A percentile compares a stretch with the other conserved stretches of the same genome.
These are phyloP conservation scores for Strigamia maritima DNA, from an alignment of 2,888 invertebrate genomes.

Conservation along the genomic window DNA sequence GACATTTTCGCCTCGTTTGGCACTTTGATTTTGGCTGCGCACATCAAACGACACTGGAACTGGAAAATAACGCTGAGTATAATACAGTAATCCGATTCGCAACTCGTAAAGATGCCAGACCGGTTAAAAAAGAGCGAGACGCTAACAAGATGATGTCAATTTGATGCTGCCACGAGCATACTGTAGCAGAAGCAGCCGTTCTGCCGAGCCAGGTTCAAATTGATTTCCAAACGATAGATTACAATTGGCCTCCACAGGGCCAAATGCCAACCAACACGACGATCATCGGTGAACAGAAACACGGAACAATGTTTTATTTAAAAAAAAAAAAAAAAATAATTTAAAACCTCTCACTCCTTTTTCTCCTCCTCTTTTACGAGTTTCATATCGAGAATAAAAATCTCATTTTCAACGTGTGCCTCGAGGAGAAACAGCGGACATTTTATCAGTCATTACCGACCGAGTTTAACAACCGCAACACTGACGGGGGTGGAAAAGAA, in stretches of 20 bases:
- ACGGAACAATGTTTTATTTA: no score
- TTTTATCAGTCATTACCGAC: neutral
- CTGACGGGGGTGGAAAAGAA: no score
- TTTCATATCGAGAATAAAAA: slow-evolving; percentile 4
- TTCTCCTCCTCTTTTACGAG: neutral
- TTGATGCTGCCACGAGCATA: neutral
- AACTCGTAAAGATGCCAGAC: neutral
- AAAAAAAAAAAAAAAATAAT: neutral
- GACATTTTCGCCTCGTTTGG: slow-evolving; percentile 83
- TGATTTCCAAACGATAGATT: neutral
- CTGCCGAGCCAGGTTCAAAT: neutral
- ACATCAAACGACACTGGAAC: slow-evolving; percentile 85
- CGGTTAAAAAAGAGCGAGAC: neutral
- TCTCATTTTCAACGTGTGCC: neutral
- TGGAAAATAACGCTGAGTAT: neutral
- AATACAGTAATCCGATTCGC: neutral
- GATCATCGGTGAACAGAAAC: no score
- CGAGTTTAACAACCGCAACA: neutral
- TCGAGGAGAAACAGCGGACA: neutral
- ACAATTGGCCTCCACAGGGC: neutral
- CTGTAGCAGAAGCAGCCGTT: no score
- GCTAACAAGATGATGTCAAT: slow-evolving; percentile 4
- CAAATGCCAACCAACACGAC: no score
- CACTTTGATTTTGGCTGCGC: slow-evolving; percentile 85
- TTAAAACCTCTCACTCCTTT: neutral